Percentiles rank a stretch among this genome's conserved stretches.
phyloP scores from a whole-genome alignment of 2,797 vertebrate genomes.

The Falco peregrinus region DNA sequence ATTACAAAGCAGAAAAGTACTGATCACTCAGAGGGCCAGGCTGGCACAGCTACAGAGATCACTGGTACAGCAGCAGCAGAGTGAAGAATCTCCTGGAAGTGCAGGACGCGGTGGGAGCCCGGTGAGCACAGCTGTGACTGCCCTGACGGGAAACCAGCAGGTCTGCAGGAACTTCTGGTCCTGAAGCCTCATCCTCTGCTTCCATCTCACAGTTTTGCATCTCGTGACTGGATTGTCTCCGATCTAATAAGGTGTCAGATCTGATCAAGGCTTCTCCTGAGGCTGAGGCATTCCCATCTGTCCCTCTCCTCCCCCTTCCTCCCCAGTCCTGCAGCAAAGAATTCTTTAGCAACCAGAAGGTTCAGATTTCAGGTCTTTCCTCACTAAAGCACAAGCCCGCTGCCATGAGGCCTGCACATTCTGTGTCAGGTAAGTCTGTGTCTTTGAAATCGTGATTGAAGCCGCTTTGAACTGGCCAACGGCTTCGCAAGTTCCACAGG shows the following conservation, averaged over 20 bases:
- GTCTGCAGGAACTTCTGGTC: background rate
- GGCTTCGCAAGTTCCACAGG: background rate
- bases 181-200: background rate
- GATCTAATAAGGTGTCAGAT: background rate
- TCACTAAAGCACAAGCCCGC: background rate
- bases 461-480: background rate
- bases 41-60: background rate
- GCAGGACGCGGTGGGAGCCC: background rate
- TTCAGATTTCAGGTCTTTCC: background rate
- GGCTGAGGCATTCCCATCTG: background rate
- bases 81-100: background rate
- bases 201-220: background rate
- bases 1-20: background rate
- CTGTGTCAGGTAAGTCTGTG: background rate
- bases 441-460: background rate
- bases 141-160: rapidly evolving
- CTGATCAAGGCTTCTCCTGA: background rate
- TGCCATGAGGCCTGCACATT: background rate
- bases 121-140: background rate
- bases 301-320: background rate
- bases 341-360: background rate
- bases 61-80: background rate
- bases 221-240: background rate
- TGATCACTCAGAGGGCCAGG: background rate
- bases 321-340: background rate